Percentiles rank a stretch among this genome's conserved stretches.
Conservation (phyloP, 2,888 invertebrate species). For the Drosophila macrospina region DNA sequence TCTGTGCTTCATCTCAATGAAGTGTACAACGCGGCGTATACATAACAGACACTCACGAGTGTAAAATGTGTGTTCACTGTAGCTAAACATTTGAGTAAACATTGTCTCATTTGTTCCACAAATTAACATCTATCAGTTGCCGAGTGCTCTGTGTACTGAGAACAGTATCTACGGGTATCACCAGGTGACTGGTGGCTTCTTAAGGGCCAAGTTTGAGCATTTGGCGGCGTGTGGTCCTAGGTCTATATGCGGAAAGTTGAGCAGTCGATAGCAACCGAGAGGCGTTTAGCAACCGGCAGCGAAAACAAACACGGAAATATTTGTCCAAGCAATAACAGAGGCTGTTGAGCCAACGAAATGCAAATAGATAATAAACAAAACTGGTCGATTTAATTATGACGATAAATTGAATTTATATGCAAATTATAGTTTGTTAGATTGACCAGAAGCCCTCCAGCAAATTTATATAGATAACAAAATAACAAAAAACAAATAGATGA, state of each 20-base stretch:
- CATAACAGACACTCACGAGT: conserved; percentile 30
- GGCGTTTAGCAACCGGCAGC: conserved; percentile 32
- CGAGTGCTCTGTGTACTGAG: conserved; percentile 13
- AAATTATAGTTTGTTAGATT: conserved; percentile 50
- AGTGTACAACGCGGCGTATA: conserved; percentile 36
- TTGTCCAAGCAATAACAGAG: conserved; percentile 27
- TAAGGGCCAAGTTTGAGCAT: background rate
- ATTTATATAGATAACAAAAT: conserved; percentile 31
- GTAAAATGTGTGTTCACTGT: conserved; percentile 34
- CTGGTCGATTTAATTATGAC: conserved; percentile 76
- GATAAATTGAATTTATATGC: conserved; percentile 68
- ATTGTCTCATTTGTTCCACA: conserved; percentile 58
- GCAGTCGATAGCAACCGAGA: background rate
- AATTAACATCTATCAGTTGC: conserved; percentile 61
- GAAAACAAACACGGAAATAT: conserved; percentile 66
- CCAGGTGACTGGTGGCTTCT: background rate
- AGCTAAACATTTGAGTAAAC: conserved; percentile 76
- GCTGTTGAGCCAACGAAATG: conserved; percentile 42
- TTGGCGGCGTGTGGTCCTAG: conserved; percentile 50
- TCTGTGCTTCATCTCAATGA: conserved; percentile 16
- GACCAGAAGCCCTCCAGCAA: conserved; percentile 23
- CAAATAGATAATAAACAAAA: conserved; percentile 71
- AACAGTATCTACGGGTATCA: conserved; percentile 1
- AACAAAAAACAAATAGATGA: conserved; percentile 23
- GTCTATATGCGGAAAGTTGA: conserved; percentile 21